Conservation (phyloP, 2,113 vertebrate species). For the Hucho hucho region DNA sequence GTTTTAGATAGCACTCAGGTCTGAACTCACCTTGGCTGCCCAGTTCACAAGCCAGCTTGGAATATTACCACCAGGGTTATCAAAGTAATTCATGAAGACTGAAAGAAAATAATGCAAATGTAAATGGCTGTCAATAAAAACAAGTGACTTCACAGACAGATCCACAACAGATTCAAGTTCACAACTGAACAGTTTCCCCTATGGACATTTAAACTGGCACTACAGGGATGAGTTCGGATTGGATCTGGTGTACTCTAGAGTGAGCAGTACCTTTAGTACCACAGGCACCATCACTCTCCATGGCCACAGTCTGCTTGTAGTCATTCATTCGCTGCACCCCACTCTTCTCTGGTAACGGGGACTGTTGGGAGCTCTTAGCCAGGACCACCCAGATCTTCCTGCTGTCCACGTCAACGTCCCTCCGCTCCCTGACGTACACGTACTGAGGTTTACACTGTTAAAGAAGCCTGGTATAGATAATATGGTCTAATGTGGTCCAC, state of each 20-base stretch:
- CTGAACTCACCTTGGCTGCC: conserved; percentile 82
- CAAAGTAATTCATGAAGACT: conserved; percentile 92
- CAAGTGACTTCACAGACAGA: background rate
- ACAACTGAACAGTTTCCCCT: background rate
- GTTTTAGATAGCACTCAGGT: background rate
- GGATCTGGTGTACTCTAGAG: background rate
- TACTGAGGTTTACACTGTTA: conserved; percentile 71
- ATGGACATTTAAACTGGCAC: background rate
- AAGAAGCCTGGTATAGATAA: conserved; percentile 23
- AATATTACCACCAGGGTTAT: conserved; percentile 87
- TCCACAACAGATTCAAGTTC: too few species aligned
- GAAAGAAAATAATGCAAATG: conserved; percentile 46
- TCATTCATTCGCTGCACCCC: conserved; percentile 80
- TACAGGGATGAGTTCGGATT: too few species aligned
- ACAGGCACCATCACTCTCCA: conserved; percentile 78
- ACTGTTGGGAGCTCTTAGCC: conserved; percentile 70
- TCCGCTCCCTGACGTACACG: conserved; percentile 78
- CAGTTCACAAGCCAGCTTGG: conserved; percentile 88
- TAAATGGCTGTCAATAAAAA: background rate
- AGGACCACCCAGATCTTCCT: conserved; percentile 82
- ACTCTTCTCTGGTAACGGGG: conserved; percentile 74
- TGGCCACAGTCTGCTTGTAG: conserved; percentile 77
- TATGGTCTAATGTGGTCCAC: background rate
- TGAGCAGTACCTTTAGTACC: conserved; percentile 62
- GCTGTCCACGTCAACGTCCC: conserved; percentile 77